Evolutionary conservation across 2,888 invertebrate species (phyloP), one percentile per base, ranked within the genome.

Genomic region (Calephelis perditalis): DNA sequence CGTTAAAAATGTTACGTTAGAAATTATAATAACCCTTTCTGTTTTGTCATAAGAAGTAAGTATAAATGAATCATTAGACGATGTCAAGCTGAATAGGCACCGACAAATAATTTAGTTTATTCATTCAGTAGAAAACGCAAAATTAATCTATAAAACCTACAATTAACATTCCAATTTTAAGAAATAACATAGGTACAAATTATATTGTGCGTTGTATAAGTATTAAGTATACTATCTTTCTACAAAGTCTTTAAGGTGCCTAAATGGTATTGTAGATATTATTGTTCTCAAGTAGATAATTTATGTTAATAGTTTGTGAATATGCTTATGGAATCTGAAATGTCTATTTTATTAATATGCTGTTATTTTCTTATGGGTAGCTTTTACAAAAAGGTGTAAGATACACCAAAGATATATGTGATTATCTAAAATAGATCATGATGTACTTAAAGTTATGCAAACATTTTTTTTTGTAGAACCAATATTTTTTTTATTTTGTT

Each of bases 241-340:
- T 64, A 62, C 36, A 26, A 62, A 65, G 60, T 66, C 52, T 67
- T 62, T 60, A 62, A 68, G 73, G 72, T 69, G 73, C 67, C 70
- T 71, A 70, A 63, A 57, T 63, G 67, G 65, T 66, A 52, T 47
- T 47, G 45, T 60, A 59, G 5, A 57, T 46, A 43, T 44, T 54
- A 54, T 36, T 47, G 8, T 52, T 52, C 52, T 26, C 35, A 35
- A 52, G 9, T 52, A 35, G 52, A 52, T 35, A 7, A 52, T 35
- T 49, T 49, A 35, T 26, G 15, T 49, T 49, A 26, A 5, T 49
- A 15, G 12, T 7, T 47, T 26, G 5, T 52, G 10, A 26, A 35
- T 26, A 52, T 52, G 15, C 15, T 47, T 47, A n/a, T 9, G 26
- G 9, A 26, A 8, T 49, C 47, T 26, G 49, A 5, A 49, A 49